These are phyloP conservation scores for Acestrorhynchus altus DNA, from an alignment of 2,797 vertebrate species.

Conservation along the genomic window DNA sequence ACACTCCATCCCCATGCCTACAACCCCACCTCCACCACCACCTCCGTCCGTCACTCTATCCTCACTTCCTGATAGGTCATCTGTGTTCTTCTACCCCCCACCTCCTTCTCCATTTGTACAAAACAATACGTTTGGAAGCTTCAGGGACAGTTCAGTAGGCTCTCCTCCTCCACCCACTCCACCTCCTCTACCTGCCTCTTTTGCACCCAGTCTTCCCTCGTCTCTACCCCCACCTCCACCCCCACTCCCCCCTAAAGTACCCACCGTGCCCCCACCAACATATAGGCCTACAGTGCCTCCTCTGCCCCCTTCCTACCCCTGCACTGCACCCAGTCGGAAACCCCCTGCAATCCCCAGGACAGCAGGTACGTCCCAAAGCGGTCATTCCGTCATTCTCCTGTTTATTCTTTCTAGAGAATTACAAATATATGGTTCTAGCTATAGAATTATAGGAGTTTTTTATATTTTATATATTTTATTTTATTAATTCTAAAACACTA, in stretches of 20 bases:
- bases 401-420: too few species aligned
- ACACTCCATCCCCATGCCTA: constrained; percentile 59
- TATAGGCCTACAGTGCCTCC: constrained; percentile 73
- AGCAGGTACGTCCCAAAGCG: constrained; percentile 63
- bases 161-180: constrained; percentile 71
- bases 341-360: constrained; percentile 78
- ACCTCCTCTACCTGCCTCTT: constrained; percentile 69
- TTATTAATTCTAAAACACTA: too few species aligned
- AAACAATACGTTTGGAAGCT: constrained; percentile 28
- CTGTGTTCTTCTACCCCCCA: constrained; percentile 64
- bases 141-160: constrained; percentile 67
- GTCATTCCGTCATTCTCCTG: background rate
- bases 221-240: constrained; percentile 72
- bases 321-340: constrained; percentile 73
- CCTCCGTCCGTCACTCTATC: constrained; percentile 65
- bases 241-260: constrained; percentile 77
- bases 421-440: too few species aligned
- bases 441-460: too few species aligned
- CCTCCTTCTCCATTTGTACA: constrained; percentile 54
- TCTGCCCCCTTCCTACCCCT: constrained; percentile 78
- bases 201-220: constrained; percentile 67
- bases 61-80: constrained; percentile 65
- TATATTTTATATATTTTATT: too few species aligned
- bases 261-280: constrained; percentile 72
- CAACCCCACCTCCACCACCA: constrained; percentile 58